Base-by-base conservation (phyloP, 2,888 invertebrate genomes). In the Dynastes grantii region DNA sequence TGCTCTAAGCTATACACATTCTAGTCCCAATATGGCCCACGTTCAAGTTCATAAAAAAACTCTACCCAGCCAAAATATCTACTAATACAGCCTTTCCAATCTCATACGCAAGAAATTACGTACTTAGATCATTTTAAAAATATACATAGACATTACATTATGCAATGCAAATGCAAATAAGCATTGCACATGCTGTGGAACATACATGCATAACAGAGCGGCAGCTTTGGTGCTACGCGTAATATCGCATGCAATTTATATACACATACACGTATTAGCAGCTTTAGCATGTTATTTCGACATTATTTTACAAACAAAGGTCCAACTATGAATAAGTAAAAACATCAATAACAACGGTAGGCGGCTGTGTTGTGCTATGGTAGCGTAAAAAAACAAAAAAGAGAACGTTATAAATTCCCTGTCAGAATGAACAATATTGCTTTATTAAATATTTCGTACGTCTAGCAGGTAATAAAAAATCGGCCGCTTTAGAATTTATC, bases 301-400 rank as follows among this genome's bases (percentile, higher is more conserved):
- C 55, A 58, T 58, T 58, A 58, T 58, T 16, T 58, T 58, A 8
- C 55, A 22, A 5, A 58, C 22, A 58, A 22, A 58, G 22, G 9
- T 58, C 55, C n/a, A 58, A 58, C 22, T 58, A 58, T 58, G 55
- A 58, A 58, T 58, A 58, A 58, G 55, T 58, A 58, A 58, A 58
- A 8, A 22, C 55, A 58, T 58, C 55, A 16, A 58, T 58, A 58
- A 58, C 55, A 58, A 58, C 55, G 6, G 55, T 22, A 58, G 55
- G 16, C 55, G 16, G 55, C 9, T 22, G n/a, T 58, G 9, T 58
- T 58, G 22, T 45, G 45, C 11, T 8, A 11, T 0, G 45, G 45
- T 45, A 45, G 45, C 45, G 45, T 11, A 45, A 45, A 45, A 45
- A 11, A 45, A 45, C 45, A 45, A 11, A 45, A 45, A 45, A 6